Evolutionary conservation across 2,888 invertebrate species (phyloP).

Genomic region (Drosophila tripunctata): DNA sequence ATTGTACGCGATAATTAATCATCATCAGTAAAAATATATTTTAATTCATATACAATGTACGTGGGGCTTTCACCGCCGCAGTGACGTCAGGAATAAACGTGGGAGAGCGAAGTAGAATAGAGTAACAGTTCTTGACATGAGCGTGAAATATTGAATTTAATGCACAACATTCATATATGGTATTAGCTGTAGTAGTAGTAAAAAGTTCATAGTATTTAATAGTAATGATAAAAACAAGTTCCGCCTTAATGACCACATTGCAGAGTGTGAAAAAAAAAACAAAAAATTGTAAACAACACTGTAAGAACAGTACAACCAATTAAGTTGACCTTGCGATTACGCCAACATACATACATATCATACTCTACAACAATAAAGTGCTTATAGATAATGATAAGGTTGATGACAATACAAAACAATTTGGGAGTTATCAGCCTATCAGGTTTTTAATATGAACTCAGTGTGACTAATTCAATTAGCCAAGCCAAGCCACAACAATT

Average conservation of each 20-base stretch:
- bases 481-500: conserved; percentile 14
- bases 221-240: conserved; percentile 44
- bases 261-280: conserved; percentile 43
- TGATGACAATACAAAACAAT: conserved; percentile 19
- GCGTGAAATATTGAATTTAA: conserved; percentile 7
- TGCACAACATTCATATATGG: background rate
- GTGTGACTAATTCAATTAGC: conserved; percentile 33
- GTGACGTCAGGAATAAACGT: conserved; percentile 35
- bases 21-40: conserved; percentile 40
- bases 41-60: background rate
- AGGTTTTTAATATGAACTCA: conserved; percentile 6
- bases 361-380: conserved; percentile 21
- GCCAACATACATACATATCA: too few relatives aligned
- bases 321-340: conserved; percentile 44
- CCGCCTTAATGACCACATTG: conserved; percentile 50
- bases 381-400: conserved; percentile 19
- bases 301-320: conserved; percentile 47
- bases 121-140: conserved; percentile 9
- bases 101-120: too few relatives aligned
- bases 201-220: conserved; percentile 6
- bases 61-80: conserved; percentile 23
- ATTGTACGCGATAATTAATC: conserved; percentile 64
- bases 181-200: background rate
- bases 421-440: conserved; percentile 14
- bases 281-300: conserved; percentile 45